Evolutionary conservation across 2,113 vertebrate species (phyloP).

Genomic region (Lichenostomus cassidix): DNA sequence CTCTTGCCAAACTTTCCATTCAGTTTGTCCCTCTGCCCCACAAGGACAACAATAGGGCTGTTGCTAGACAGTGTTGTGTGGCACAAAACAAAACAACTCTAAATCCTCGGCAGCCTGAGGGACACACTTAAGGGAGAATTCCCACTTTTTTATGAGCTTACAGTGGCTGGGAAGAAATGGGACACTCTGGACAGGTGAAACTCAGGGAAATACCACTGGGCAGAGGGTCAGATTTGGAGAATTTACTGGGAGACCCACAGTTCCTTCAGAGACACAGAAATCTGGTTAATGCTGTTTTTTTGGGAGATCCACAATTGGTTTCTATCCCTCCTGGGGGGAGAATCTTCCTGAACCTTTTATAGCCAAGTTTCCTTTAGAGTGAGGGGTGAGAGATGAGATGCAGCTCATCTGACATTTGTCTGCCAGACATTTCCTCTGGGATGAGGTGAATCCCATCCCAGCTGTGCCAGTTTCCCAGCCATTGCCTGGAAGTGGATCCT

Average conservation of each 20-base stretch:
- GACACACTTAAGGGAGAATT: background rate
- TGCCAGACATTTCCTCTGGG: background rate
- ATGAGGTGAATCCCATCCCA: background rate
- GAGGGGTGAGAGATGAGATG: background rate
- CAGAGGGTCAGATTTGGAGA: background rate
- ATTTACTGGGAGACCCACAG: background rate
- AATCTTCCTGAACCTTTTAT: background rate
- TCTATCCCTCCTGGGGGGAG: background rate
- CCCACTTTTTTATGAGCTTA: background rate
- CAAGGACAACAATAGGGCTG: background rate
- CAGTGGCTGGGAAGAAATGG: background rate
- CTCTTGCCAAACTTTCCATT: slow-evolving; percentile 18
- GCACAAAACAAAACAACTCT: background rate
- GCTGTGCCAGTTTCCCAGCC: background rate
- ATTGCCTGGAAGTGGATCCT: background rate
- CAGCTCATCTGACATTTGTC: background rate
- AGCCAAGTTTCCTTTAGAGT: background rate
- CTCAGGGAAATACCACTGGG: too few relatives aligned
- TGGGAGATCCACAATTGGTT: background rate
- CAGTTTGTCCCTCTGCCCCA: background rate
- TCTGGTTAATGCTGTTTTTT: background rate
- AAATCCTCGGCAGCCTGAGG: background rate
- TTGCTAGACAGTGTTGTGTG: background rate
- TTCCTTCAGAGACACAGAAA: background rate
- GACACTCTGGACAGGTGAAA: background rate